Evolutionary conservation across 2,888 invertebrate genomes (phyloP), one percentile per base, ranked within the genome.

Genomic region (Herminia tarsipennalis): DNA sequence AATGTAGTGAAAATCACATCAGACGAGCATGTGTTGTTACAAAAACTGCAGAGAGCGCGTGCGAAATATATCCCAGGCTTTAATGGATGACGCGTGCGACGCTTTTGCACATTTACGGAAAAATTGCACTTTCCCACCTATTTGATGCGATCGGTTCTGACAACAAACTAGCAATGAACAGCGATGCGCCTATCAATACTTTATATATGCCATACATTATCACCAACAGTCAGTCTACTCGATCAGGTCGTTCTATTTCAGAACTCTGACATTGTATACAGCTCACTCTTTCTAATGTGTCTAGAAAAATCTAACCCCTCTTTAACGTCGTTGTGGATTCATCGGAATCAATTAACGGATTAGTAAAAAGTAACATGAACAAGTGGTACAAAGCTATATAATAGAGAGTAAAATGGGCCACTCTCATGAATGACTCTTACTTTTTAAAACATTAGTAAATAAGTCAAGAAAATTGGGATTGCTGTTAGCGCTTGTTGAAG

Each of bases 1-100:
- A 84, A 88, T 86, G 81, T 69, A 70, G 78, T 78, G 81, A 75
- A 88, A 88, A 82, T 76, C 82, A 81, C 83, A 66, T 45, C 80
- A 65, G 49, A 54, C 58, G 52, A 71, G 70, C 71, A 70, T 69
- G 46, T 56, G 52, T 45, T 30, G 33, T 12, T 28, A 57, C 65
- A 83, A 87, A 83, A 85, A 82, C 69, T 27, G 37, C 70, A 10
- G 55, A 58, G 66, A 64, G 52, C 69, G 72, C 78, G 82, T 83
- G 82, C 68, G 82, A 83, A 75, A 45, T 30, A 53, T 57, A 58
- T 50, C 46, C 42, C 38, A 51, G 37, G 34, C 47, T 28, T 47
- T 37, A 56, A 60, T 59, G 32, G 37, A 38, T 36, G 54, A 56
- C 55, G 57, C 41, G 59, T 61, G 60, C 58, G 61, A 28, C 57